Evolutionary conservation across 2,113 vertebrate genomes (phyloP), one percentile per base, ranked within the genome.

Genomic region (Neodon shergylaensis): DNA sequence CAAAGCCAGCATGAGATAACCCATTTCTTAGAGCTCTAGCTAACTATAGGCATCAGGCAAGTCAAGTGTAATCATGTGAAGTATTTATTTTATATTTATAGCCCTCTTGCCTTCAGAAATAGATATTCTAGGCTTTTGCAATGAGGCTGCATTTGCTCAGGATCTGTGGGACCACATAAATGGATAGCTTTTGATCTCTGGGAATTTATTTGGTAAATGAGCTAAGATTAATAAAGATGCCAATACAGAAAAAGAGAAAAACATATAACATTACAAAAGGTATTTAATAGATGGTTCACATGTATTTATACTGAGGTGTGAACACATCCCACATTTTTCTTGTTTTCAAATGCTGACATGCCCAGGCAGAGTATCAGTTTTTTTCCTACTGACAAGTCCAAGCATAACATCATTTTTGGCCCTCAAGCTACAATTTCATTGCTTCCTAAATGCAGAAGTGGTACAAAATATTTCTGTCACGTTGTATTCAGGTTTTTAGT

Each of bases 401-500:
- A 96, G 36, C 16, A 52, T 42, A 90, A 87, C 58, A 63, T 31
- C 3, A 79, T 54, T 95, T 94, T 94, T 83, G 52, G 49, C 89
- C 93, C 11, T 81, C 8, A 44, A 92, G 26, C 11, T 88, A 39
- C 42, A 49, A 44, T 94, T 83, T 88, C 42, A 52, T 90, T 94
- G 83, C 44, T 96, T 70, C 74, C 36, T n/a, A 44, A 65, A 79
- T 87, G 73, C 78, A 92, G 73, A 91, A 95, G 73, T 36, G 85
- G 61, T 63, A 77, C 5, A 42, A 95, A 95, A 93, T 87, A 90
- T 87, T 94, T 94, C 68, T 66, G n/a, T 96, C 82, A 73, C 74
- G 86, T 31, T 83, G 36, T n/a, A 13, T 74, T 44, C 47, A 83
- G 78, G 79, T 58, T 89, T 96, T 85, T 63, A 26, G 84, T 91